Base-by-base conservation (phyloP, 2,797 vertebrate genomes). In the Molossus molossus region DNA sequence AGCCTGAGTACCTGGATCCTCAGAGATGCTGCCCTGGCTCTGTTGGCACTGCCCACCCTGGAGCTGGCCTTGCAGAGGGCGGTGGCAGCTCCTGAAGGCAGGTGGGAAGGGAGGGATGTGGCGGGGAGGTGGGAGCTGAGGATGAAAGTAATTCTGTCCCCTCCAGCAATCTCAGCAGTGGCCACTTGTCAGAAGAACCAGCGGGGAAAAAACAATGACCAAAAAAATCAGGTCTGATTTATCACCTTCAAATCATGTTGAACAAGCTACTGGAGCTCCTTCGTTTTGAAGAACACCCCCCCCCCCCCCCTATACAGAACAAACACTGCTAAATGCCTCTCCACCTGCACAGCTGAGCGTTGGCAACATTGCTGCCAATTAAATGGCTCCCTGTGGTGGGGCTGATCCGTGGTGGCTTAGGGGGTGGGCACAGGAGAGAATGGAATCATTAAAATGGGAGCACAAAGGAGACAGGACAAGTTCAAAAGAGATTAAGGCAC, bases 391-490 rank as follows among this genome's bases (percentile, higher is more conserved):
- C 98, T 96, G 97, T 97, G 96, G 97, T 77, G 98, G 97, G 96
- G 97, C 93, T 98, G 97, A 97, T 96, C 97, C 96, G 95, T 60
- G 73, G 90, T 96, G 96, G 96, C 95, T 96, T 23, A 83, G 92
- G 97, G 96, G 81, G 37, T 18, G 93, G 94, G 60, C 90, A 20
- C 97, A 2, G 87, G 97, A 97, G 96, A 98, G 97, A 92, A 97
- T 89, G 77, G 94, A 96, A 98, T 98, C 98, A 98, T 98, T 98
- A 98, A 98, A 98, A 97, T 97, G 97, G 93, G 79, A 96, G 98
- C 98, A 98, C 97, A 98, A 98, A 98, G 91, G 67, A 80, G 69
- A 55, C 50, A 91, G 95, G 95, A 93, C 96, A 95, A 96, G 95
- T 98, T 98, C 95, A 97, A 98, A 98, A 95, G 85, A 48, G 57